Evolutionary conservation across 2,888 invertebrate species (phyloP).

Genomic region (Gnatocerus cornutus): DNA sequence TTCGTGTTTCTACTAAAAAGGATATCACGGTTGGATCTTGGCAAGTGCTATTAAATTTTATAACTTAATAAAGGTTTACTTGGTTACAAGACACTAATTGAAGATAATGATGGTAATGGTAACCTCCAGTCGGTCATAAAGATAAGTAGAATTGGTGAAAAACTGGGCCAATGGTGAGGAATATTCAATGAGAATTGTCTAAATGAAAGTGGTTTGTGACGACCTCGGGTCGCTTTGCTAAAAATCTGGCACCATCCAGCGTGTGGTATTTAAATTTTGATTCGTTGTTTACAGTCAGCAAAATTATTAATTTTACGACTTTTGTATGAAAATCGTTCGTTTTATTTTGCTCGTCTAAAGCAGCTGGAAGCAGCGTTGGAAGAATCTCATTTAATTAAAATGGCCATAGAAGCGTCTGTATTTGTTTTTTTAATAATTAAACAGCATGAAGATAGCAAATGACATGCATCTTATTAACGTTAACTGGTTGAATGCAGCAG

Average conservation of each 20-base stretch:
- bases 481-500: neutral
- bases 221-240: neutral
- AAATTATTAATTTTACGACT: neutral
- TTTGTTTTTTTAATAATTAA: constrained; percentile 9
- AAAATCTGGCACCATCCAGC: neutral
- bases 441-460: neutral
- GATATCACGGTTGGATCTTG: constrained; percentile 19
- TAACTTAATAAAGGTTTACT: constrained; percentile 42
- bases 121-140: constrained; percentile 12
- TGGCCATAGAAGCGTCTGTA: constrained; percentile 1
- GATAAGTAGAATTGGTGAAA: constrained; percentile 25
- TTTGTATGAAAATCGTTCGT: neutral
- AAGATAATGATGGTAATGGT: constrained; percentile 34
- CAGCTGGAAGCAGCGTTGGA: constrained; percentile 5
- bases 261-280: neutral
- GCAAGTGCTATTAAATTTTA: constrained; percentile 36
- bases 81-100: constrained; percentile 33
- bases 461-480: neutral
- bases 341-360: neutral
- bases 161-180: constrained; percentile 8
- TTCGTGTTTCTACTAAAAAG: constrained; percentile 28
- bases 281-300: neutral
- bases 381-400: constrained; percentile 23
- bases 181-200: neutral
- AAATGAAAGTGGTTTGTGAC: neutral